Base-by-base conservation (phyloP, 2,797 vertebrate species). In the Alcedo quadribrachys region DNA sequence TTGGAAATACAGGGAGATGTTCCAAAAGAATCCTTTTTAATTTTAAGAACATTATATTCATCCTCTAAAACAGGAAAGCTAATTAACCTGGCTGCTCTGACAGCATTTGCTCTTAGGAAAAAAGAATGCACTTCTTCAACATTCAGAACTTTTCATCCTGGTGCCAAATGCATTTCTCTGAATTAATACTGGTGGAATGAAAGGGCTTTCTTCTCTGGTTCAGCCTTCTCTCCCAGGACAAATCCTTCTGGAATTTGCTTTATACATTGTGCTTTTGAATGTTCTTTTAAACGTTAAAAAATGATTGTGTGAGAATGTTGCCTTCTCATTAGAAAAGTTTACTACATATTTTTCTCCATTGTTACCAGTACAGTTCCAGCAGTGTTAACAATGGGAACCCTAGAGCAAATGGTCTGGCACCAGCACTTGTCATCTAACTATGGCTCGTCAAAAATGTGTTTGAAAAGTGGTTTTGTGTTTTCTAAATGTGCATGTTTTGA, bases 331-430 rank as follows among this genome's bases (percentile, higher is more conserved):
- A 95, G 69, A 18, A 91, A 60, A 96, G 94, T 96, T 96, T 94
- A 81, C 73, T 92, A 24, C 92, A 95, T 94, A 94, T 96, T 96
- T 94, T 95, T 75, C 84, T 86, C 81, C 92, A 96, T 96, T 96
- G 96, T 95, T 96, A 90, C 78, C 82, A 85, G 84, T 68, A 32
- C 86, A 93, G 92, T 78, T 89, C 86, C 79, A 94, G 86, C 92
- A 94, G 84, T 89, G 92, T 90, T 96, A 95, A 96, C 95, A 96
- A 92, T 96, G 92, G 94, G 79, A 94, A 95, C 69, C 95, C 95
- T 95, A 92, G 87, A 95, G 94, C 94, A 96, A 95, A 92, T 95
- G 92, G 92, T 81, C 94, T 95, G 94, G 95, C 95, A 94, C 93
- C 92, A 95, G 76, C 92, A 92, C 93, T 95, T 93, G 94, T 95